Percentiles rank a stretch among this genome's conserved stretches.
Evolutionary conservation across 1,140 invertebrate genomes (phyloP).

Genomic region (Stegodyphus dumicola): DNA sequence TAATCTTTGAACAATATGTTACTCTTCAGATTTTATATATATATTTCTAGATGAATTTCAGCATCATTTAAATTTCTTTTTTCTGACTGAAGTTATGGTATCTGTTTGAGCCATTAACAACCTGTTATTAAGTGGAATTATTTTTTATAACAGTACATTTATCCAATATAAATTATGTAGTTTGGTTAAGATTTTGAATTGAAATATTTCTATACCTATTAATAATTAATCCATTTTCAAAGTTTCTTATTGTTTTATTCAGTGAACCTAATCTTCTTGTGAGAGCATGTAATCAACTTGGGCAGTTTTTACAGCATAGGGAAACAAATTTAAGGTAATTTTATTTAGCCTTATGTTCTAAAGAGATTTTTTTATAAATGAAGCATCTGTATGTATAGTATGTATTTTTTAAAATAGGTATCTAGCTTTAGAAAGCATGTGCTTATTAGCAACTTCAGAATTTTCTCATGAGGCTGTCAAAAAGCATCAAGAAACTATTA

Average conservation of each 20-base stretch:
- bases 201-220: too few relatives aligned
- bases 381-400: conserved; percentile 12
- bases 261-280: conserved; percentile 95
- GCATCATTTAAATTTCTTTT: too few relatives aligned
- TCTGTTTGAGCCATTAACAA: too few relatives aligned
- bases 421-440: conserved; percentile 99
- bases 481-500: conserved; percentile 99
- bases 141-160: too few relatives aligned
- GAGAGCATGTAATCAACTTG: conserved; percentile 97
- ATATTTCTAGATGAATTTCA: too few relatives aligned
- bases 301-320: conserved; percentile 97
- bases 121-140: too few relatives aligned
- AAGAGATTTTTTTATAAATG: not conserved
- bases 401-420: conserved; percentile 73
- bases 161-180: too few relatives aligned
- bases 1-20: too few relatives aligned
- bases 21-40: too few relatives aligned
- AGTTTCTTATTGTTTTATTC: not conserved
- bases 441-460: conserved; percentile 97
- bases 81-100: too few relatives aligned
- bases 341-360: not conserved
- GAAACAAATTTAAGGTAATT: conserved; percentile 93
- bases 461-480: conserved; percentile 99
- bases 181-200: too few relatives aligned
- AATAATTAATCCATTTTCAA: not conserved